Base-by-base conservation (phyloP, 2,113 vertebrate species). In the Centropus unirufus region DNA sequence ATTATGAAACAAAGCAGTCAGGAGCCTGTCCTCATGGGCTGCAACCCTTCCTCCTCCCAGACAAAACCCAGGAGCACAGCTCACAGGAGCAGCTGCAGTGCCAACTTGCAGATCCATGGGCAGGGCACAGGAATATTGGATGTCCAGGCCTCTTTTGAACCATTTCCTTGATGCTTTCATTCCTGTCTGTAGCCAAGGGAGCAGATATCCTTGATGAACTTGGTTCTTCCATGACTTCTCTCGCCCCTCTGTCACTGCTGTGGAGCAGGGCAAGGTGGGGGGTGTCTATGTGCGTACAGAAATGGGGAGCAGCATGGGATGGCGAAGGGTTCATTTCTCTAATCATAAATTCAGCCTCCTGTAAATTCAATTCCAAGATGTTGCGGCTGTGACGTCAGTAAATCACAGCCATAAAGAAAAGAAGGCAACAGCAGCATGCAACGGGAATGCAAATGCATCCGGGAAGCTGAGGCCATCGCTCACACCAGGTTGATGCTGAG, bases 401-500 rank as follows among this genome's bases (percentile, higher is more conserved):
- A 95, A 94, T 95, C 93, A 62, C 46, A 70, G 68, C 52, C 89
- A 39, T n/a, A 32, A 74, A 69, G 90, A 20, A 55, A 54, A 73
- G 62, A 26, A 86, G 76, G 90, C 69, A 73, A 64, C 32, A 58
- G 78, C 58, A 58, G 94, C 42, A 18, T 42, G 67, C 27, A 39
- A 7, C 63, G 61, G 88, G 93, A 89, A 96, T 92, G 90, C 0
- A 84, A 92, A 91, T 81, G 92, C 32, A 23, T 15, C 18, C 1
- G 10, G 89, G 87, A 84, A 88, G 78, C 59, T 1, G 1, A 29
- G 51, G 83, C 91, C 75, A 5, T 6, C 11, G 2, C 90, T 85
- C 84, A 58, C 6, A 23, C 6, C 2, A 0, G 40, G 44, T 0
- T 36, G 22, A 61, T 14, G 75, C 57, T 11, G 22, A 49, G 32